phyloP scores from a whole-genome alignment of 2,888 invertebrate genomes.

The Torymus texanus region DNA sequence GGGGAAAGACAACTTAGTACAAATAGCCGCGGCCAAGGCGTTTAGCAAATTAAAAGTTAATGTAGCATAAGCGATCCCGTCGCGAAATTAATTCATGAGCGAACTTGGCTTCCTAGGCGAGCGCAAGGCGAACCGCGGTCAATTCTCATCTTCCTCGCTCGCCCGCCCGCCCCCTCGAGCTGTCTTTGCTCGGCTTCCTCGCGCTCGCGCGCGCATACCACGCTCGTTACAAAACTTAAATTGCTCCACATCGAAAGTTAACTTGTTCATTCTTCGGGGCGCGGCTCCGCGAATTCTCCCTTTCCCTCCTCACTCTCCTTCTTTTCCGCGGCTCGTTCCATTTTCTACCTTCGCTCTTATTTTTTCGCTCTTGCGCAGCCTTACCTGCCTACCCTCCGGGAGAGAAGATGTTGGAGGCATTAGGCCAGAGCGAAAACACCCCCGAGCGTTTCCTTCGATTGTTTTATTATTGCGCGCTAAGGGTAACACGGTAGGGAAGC shows the following conservation, averaged over 20 bases:
- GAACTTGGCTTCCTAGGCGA: conserved; percentile 52
- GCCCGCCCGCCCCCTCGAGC: conserved; percentile 43
- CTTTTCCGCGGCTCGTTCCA: background rate
- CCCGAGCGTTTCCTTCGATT: conserved; percentile 16
- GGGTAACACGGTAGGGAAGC: background rate
- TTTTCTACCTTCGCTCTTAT: background rate
- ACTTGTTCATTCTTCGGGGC: conserved; percentile 64
- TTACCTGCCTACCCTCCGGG: background rate
- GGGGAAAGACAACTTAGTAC: conserved; percentile 20
- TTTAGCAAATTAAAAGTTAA: conserved; percentile 65
- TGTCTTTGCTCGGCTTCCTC: conserved; percentile 51
- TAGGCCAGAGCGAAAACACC: background rate
- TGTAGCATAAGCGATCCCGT: conserved; percentile 64
- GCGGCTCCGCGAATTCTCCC: background rate
- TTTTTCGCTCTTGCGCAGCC: background rate
- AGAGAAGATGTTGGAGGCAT: background rate
- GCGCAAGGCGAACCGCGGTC: conserved; percentile 57
- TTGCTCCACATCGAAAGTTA: conserved; percentile 68
- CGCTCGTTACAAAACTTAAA: conserved; percentile 68
- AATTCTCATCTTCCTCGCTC: conserved; percentile 55
- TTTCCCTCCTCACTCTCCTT: background rate
- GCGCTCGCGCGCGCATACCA: conserved; percentile 57
- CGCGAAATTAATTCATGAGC: conserved; percentile 66
- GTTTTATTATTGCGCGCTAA: conserved; percentile 25
- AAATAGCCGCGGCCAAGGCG: conserved; percentile 43